Conservation (phyloP, 2,797 vertebrate species). For the Spinus pinus region DNA sequence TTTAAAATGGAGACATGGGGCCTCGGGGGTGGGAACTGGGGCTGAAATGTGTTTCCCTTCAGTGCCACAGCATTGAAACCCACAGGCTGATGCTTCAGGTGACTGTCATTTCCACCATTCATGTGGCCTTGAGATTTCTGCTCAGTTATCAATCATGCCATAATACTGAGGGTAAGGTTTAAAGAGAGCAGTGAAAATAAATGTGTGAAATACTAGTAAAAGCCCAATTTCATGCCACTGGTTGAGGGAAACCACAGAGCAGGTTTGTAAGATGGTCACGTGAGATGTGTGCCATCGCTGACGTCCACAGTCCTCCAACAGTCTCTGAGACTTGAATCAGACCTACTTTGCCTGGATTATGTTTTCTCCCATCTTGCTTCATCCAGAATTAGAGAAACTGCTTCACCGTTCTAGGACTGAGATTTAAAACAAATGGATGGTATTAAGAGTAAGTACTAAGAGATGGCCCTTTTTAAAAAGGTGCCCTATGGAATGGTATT, state of each 20-base stretch:
- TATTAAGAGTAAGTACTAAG: not conserved
- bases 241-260: not conserved
- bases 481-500: not conserved
- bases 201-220: not conserved
- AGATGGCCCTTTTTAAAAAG: not conserved
- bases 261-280: not conserved
- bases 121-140: accelerated
- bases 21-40: not conserved
- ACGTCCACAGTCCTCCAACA: not conserved
- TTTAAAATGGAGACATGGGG: not conserved
- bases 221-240: not conserved
- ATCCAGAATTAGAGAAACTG: not conserved
- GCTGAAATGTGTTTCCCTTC: slow-evolving; percentile 9
- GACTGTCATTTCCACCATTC: not conserved
- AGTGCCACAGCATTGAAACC: not conserved
- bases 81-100: not conserved
- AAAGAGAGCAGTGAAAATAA: not conserved
- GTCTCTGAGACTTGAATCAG: not conserved
- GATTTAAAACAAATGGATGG: not conserved
- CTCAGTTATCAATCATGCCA: not conserved
- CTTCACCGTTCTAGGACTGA: not conserved
- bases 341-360: not conserved
- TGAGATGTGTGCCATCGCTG: not conserved
- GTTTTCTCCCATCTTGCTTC: not conserved
- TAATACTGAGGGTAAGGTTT: not conserved